Percentiles rank a stretch among this genome's conserved stretches.
Conservation (phyloP, 2,888 invertebrate species). For the Cephus rjabovi region DNA sequence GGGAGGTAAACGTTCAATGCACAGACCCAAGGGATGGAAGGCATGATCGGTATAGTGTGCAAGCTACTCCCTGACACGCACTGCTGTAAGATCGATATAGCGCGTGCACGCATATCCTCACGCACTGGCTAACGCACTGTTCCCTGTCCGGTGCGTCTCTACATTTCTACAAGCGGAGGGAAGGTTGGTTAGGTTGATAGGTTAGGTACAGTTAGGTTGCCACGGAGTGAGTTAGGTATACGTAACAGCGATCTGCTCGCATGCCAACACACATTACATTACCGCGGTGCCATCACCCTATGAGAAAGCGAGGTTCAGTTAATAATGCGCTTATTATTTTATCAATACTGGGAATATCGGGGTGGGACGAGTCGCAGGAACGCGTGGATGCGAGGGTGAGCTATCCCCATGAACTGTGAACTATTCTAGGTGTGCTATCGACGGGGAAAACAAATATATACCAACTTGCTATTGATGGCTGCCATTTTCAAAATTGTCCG, state of each 20-base stretch:
- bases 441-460: conserved; percentile 43
- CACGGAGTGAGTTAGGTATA: background rate
- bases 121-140: conserved; percentile 25
- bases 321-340: conserved; percentile 62
- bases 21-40: conserved; percentile 11
- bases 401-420: background rate
- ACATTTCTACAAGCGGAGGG: conserved; percentile 14
- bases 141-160: background rate
- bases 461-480: conserved; percentile 40
- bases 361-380: conserved; percentile 12
- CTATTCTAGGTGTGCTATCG: background rate
- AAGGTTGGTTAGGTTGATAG: background rate
- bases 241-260: conserved; percentile 39
- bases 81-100: conserved; percentile 54
- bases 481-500: conserved; percentile 41
- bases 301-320: conserved; percentile 40
- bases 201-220: background rate
- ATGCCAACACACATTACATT: conserved; percentile 55
- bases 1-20: background rate
- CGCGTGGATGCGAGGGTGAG: background rate
- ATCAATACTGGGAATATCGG: conserved; percentile 55
- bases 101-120: conserved; percentile 53
- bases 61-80: conserved; percentile 50
- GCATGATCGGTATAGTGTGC: conserved; percentile 21
- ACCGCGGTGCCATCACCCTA: conserved; percentile 30